Conservation (phyloP, 37 sponge, comb jelly and placozoan species). For the Oscarella lobularis region DNA sequence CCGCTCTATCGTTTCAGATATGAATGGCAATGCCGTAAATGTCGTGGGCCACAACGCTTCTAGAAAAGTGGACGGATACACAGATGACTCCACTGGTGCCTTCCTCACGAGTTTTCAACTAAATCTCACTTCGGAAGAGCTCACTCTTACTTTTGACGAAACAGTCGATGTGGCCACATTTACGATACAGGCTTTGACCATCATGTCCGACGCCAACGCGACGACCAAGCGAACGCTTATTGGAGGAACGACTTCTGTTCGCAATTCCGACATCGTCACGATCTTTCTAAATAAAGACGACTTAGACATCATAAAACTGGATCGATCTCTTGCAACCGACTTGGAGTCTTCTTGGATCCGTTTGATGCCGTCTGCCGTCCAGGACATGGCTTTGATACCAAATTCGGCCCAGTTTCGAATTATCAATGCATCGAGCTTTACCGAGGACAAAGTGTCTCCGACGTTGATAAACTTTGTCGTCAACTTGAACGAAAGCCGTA, state of each 20-base stretch:
- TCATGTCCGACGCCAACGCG: slow-evolving; percentile 32
- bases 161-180: slow-evolving; percentile 64
- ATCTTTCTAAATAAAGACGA: slow-evolving; percentile 35
- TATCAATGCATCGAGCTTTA: not conserved
- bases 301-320: slow-evolving; percentile 54
- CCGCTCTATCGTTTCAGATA: slow-evolving; percentile 36
- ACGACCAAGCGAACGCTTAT: slow-evolving; percentile 56
- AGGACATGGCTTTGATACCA: not conserved
- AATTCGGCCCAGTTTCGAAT: not conserved
- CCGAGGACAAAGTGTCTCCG: slow-evolving; percentile 10
- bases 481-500: slow-evolving; percentile 47
- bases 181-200: slow-evolving; percentile 5
- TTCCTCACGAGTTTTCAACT: slow-evolving; percentile 37
- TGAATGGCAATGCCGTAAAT: slow-evolving; percentile 37
- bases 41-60: slow-evolving; percentile 6
- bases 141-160: slow-evolving; percentile 72
- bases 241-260: slow-evolving; percentile 25
- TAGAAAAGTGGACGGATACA: slow-evolving; percentile 12
- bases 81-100: slow-evolving; percentile 43
- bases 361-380: not conserved
- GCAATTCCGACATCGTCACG: slow-evolving; percentile 32
- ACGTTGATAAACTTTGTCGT: slow-evolving; percentile 36
- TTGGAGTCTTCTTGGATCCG: not conserved
- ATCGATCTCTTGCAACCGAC: slow-evolving; percentile 20
- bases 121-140: slow-evolving; percentile 49